Evolutionary conservation across 2,888 invertebrate species (phyloP), one percentile per base, ranked within the genome.

Genomic region (Seira sanloemensis): DNA sequence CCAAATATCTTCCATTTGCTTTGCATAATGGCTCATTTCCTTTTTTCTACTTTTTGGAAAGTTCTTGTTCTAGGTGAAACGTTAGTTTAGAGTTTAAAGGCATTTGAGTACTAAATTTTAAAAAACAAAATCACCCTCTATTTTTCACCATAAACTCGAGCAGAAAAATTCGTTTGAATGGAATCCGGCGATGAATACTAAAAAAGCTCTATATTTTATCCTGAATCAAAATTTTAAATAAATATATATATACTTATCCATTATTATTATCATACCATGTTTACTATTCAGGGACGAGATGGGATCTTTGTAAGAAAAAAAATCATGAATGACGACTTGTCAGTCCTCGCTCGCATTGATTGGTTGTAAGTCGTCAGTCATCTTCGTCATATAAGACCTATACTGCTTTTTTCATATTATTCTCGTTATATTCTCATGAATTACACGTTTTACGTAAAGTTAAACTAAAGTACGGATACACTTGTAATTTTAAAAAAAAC

Each of bases 321-420:
- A 72, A 72, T 65, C 58, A 71, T 24, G 50, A 54, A 37, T 80
- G 80, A 80, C 80, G 80, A 80, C 80, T 80, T 68, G 67, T 50
- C 80, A 80, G 80, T 80, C 80, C 80, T 67, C 67, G 67, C 80
- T 80, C 80, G 80, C 80, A 80, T 74, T 74, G 71, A 80, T 80
- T 80, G 80, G 73, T 80, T 65, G 66, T 79, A 54, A 74, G 80
- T 80, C 80, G 80, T 80, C 74, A 50, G 50, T 67, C 67, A 67
- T 24, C 4, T 16, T 25, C 79, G 77, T 77, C 54, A 7, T n/a
- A 50, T n/a, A 50, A 50, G 12, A 50, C 50, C 50, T 16, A 50
- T 50, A 67, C 66, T 80, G 80, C 80, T 80, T 80, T 80, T 80
- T 74, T 74, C 74, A 67, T 67, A 71, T 21, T 58, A 27, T 69